Base-by-base conservation (phyloP, 2,113 vertebrate species). In the Acanthisitta chloris region DNA sequence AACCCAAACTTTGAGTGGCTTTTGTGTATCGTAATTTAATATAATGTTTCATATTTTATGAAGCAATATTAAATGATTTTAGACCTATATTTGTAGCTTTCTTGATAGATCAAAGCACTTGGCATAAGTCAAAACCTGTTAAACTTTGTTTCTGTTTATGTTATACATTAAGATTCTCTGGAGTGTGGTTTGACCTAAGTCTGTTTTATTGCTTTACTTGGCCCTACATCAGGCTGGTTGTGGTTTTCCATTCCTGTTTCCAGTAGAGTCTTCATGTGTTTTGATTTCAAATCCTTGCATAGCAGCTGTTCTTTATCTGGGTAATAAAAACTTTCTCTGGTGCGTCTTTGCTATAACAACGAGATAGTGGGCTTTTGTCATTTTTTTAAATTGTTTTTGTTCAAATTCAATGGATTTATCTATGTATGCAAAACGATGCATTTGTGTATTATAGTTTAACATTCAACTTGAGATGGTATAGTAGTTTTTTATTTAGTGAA, bases 201-300 rank as follows among this genome's bases (percentile, higher is more conserved):
- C 49, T 96, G 52, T 95, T 96, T 97, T 95, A 94, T 94, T 94
- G 81, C 92, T 96, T 96, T 90, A 71, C 40, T 96, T 97, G 96
- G 91, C 90, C 64, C 43, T 65, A 24, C 26, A 72, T 97, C 40
- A 86, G 40, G 38, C 73, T 95, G 69, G 87, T 92, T 96, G 86
- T 84, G 96, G 88, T 94, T 97, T 98, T 96, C 73, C 69, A 88
- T 80, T 95, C 6, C 28, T 58, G 8, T 81, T 96, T 96, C 55
- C 57, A 93, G 38, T 69, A n/a, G 24, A 89, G 55, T 78, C 57
- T 92, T 97, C 64, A 14, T 86, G 33, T 91, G 49, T 69, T 96
- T 96, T 84, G 81, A 92, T 94, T 97, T 94, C 51, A 93, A 77
- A 70, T 95, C 67, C 48, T 90, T 94, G 20, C 40, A 40, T 43